Evolutionary conservation across 2,797 vertebrate genomes (phyloP), one percentile per base, ranked within the genome.

Genomic region (Sebastes wilsoni): DNA sequence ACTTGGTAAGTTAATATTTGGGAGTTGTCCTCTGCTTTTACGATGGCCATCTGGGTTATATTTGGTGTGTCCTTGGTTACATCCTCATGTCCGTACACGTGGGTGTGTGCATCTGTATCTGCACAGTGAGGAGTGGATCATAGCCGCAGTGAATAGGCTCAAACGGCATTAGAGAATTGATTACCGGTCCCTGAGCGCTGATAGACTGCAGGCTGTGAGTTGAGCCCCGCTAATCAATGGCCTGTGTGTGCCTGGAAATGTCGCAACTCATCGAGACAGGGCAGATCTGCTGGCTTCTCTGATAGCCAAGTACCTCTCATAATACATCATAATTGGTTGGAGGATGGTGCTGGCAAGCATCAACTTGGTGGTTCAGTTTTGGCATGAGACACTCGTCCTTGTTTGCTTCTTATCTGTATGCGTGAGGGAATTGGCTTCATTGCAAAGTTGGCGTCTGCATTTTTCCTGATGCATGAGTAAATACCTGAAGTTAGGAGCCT

Each of bases 131-230:
- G 79, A 87, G 89, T 88, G 89, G 87, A 90, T 90, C 87, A 87
- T 72, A 80, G 86, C 82, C 59, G 77, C 88, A 70, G 88, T 88
- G 93, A 93, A 94, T 82, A 77, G 85, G 84, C 92, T 94, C 87
- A 94, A 94, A 94, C 83, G 80, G 87, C 94, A 96, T 96, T 95
- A 96, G 94, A 88, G 93, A 87, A 95, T 95, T 94, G 94, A 96
- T 96, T 96, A 96, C 94, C 95, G 93, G 92, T 95, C 94, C 94
- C 93, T 32, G 75, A 91, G 90, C 89, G 36, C 84, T 95, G 94
- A 96, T 94, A 87, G 86, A 93, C 89, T 83, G 78, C 95, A 95
- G 95, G 93, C 90, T 85, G 82, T 69, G 69, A 89, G 72, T 81
- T 89, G 84, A 92, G 79, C 71, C 61, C 56, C 77, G 87, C 86